A percentile compares a stretch with the other conserved stretches of the same genome.
phyloP scores from a whole-genome alignment of 2,113 vertebrate genomes.

The Monarcha castaneiventris region DNA sequence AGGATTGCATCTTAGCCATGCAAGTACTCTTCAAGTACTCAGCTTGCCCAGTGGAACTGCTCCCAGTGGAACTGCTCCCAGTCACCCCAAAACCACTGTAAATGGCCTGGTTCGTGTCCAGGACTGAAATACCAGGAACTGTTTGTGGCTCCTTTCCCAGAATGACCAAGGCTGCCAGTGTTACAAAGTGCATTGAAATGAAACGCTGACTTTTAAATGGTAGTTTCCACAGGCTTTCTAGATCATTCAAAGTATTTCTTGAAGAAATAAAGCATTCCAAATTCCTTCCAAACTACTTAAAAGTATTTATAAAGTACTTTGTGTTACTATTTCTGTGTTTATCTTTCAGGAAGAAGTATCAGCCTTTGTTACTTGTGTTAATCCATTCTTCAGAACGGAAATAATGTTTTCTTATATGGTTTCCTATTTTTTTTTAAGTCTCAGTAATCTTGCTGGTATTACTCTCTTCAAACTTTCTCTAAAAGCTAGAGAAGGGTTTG shows the following conservation, averaged over 20 bases:
- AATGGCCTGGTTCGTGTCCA: background rate
- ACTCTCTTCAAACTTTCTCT: background rate
- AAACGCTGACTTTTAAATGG: background rate
- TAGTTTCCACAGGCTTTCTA: background rate
- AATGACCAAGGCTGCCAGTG: background rate
- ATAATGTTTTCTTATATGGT: background rate
- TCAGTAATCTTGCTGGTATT: background rate
- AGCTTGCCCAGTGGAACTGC: background rate
- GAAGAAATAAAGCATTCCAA: background rate
- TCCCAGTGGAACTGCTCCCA: background rate
- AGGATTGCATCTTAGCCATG: background rate
- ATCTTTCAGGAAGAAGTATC: background rate
- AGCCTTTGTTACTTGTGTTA: background rate
- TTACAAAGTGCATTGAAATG: background rate
- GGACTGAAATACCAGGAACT: constrained; percentile 15
- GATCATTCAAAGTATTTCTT: background rate
- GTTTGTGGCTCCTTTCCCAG: constrained; percentile 4
- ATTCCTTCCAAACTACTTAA: background rate
- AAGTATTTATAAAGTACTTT: background rate
- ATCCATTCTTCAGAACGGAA: background rate
- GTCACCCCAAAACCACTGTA: background rate
- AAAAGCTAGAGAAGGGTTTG: background rate
- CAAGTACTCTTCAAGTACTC: background rate
- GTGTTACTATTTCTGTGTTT: background rate
- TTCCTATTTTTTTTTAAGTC: background rate